A percentile compares a stretch with the other conserved stretches of the same genome.
Conservation (phyloP, 2,113 vertebrate genomes). For the Oryzias javanicus region DNA sequence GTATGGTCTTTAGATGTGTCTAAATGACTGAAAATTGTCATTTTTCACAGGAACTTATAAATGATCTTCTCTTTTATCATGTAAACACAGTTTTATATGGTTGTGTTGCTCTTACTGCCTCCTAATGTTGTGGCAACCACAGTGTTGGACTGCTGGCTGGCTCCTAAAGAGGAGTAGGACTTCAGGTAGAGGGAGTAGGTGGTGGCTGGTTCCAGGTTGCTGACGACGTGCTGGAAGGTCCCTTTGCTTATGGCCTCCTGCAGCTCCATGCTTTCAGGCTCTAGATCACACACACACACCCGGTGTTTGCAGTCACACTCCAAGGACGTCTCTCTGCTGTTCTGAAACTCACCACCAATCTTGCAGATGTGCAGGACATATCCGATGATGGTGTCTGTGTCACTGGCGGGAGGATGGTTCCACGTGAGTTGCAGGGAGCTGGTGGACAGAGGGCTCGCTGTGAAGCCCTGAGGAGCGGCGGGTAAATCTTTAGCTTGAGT, state of each 20-base stretch:
- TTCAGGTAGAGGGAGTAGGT: constrained; percentile 75
- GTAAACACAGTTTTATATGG: too few relatives aligned
- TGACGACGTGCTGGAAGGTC: constrained; percentile 72
- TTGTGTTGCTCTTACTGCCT: constrained; percentile 55
- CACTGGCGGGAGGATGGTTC: constrained; percentile 43
- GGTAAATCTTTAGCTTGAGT: constrained; percentile 54
- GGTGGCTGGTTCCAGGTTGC: constrained; percentile 73
- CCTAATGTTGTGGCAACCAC: constrained; percentile 74
- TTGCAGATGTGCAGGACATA: constrained; percentile 77
- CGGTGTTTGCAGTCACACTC: not conserved
- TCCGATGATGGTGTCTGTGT: constrained; percentile 71
- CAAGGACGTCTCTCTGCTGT: not conserved
- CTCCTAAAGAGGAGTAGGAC: constrained; percentile 75
- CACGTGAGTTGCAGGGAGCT: constrained; percentile 67
- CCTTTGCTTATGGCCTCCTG: constrained; percentile 81
- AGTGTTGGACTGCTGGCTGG: constrained; percentile 75
- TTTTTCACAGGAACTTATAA: too few relatives aligned
- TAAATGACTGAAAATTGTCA: too few relatives aligned
- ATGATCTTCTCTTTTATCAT: too few relatives aligned
- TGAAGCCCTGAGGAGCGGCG: constrained; percentile 53
- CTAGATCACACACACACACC: constrained; percentile 43
- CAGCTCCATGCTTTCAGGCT: constrained; percentile 74
- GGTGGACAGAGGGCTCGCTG: constrained; percentile 51
- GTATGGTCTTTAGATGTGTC: too few relatives aligned
- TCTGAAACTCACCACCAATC: constrained; percentile 62